Evolutionary conservation across 2,113 vertebrate species (phyloP), one percentile per base, ranked within the genome.

Genomic region (Xenopus borealis): DNA sequence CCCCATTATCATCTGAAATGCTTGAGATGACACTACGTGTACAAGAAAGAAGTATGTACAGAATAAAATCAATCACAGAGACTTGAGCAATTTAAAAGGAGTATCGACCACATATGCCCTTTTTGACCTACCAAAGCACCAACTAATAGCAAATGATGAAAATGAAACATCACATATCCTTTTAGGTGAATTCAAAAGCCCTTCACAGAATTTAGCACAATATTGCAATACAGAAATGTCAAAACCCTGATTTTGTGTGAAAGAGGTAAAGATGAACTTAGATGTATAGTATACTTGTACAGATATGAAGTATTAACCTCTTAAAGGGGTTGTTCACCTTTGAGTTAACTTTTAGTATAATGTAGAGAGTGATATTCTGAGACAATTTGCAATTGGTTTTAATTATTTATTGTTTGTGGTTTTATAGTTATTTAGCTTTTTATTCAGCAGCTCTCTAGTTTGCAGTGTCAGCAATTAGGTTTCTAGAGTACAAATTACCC

Each of bases 121-220:
- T 70, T 64, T 63, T 77, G 74, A 77, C 74, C 74, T 77, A 63
- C 47, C 46, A 63, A 55, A 70, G 66, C 44, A 52, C 47, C 59
- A 70, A 64, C 74, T 77, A 77, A 77, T 77, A 77, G 58, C 20
- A 70, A 75, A 77, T 77, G 74, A 77, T 77, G 67, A 62, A 77
- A 73, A 77, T 77, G 55, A 77, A 77, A 70, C 74, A 70, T 55
- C 74, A 77, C 58, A 77, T 77, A 77, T 77, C 74, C 74, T 77
- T 77, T 77, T 70, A 63, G 59, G 58, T 64, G 58, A 77, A 77
- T 64, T 70, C 74, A 77, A 77, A 67, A 77, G 66, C 30, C 10
- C 40, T 40, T 55, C 66, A 77, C 67, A 57, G 74, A 57, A 77
- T 77, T 70, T 50, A 33, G 9, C 44, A 57, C 14, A 57, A 55